Evolutionary conservation across 2,797 vertebrate genomes (phyloP).

Genomic region (Agapornis canus): DNA sequence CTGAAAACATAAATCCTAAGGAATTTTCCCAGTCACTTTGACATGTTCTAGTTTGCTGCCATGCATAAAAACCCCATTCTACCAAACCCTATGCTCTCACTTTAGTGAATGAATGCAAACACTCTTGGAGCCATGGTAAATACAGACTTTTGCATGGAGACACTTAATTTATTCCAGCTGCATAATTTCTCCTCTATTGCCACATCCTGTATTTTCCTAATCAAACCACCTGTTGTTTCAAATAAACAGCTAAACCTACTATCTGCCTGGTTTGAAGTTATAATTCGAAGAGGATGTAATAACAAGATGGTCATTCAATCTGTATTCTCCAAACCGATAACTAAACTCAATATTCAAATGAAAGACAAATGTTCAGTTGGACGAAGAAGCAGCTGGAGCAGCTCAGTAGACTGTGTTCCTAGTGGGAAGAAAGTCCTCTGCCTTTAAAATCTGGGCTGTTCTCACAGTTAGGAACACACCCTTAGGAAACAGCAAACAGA

Average conservation of each 20-base stretch:
- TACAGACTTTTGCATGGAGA: not conserved
- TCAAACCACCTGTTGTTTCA: conserved; percentile 19
- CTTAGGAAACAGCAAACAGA: conserved; percentile 36
- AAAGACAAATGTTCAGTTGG: not conserved
- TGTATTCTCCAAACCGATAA: not conserved
- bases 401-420: not conserved
- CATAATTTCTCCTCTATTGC: not conserved
- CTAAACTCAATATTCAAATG: not conserved
- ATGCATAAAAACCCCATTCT: not conserved
- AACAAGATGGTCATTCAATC: not conserved
- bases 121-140: not conserved
- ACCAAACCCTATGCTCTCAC: not conserved
- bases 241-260: not conserved
- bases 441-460: conserved; percentile 1
- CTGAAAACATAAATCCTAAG: conserved; percentile 26
- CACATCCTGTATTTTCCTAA: not conserved
- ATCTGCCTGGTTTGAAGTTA: not conserved
- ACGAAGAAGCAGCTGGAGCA: not conserved
- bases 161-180: not conserved
- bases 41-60: not conserved
- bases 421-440: not conserved
- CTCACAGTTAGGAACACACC: conserved; percentile 19
- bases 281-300: not conserved
- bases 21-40: not conserved
- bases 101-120: conserved; percentile 2